Conservation (phyloP, 1,140 invertebrate species). For the Euura lappo region DNA sequence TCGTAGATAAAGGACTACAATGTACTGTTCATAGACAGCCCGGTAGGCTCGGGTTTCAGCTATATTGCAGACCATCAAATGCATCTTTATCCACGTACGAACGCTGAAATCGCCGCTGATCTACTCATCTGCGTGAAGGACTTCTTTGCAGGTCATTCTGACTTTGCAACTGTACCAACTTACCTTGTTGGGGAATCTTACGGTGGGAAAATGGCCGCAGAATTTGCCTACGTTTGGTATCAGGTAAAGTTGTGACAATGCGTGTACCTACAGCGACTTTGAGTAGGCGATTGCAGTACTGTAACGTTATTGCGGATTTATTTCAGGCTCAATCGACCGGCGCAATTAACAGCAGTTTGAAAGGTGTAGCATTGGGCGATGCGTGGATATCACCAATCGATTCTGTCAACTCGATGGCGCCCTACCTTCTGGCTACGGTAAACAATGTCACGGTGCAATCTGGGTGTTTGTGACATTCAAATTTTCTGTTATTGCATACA, state of each 20-base stretch:
- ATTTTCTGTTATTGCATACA: too few species aligned
- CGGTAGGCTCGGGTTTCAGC: constrained; percentile 88
- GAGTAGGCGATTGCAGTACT: too few species aligned
- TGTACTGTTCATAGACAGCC: constrained; percentile 88
- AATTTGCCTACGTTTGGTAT: constrained; percentile 71
- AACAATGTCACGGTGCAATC: constrained; percentile 21
- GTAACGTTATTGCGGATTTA: not conserved
- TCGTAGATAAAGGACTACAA: constrained; percentile 76
- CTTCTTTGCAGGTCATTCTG: constrained; percentile 68
- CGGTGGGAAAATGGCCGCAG: constrained; percentile 88
- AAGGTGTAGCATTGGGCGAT: constrained; percentile 82
- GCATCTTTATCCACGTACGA: constrained; percentile 64
- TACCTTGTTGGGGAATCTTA: constrained; percentile 89
- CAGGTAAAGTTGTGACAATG: constrained; percentile 53
- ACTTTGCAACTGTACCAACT: constrained; percentile 73
- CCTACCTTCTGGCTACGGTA: constrained; percentile 74
- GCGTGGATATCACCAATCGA: constrained; percentile 88
- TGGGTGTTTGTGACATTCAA: too few species aligned
- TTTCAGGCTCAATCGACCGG: constrained; percentile 69
- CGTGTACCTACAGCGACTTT: too few species aligned
- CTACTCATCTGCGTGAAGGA: constrained; percentile 73
- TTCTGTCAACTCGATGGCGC: constrained; percentile 80
- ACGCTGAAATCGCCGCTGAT: constrained; percentile 79
- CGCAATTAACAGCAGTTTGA: constrained; percentile 73
- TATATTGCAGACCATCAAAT: constrained; percentile 68